Evolutionary conservation across 2,888 invertebrate species (phyloP).

Genomic region (Rapana venosa): DNA sequence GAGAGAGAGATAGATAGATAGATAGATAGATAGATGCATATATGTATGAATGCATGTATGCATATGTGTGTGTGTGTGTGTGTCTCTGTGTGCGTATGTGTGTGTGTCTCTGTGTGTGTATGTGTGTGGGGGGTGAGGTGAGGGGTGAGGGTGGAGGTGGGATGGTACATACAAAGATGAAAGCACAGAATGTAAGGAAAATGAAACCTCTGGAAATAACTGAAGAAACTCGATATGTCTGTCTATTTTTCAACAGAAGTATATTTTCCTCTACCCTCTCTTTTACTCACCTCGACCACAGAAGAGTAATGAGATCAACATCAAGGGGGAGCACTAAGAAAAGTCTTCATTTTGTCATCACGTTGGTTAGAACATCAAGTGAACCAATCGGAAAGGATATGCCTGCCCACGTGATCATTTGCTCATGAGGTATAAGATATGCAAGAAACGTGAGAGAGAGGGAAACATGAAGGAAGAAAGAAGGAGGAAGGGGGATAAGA

Average conservation of each 20-base stretch:
- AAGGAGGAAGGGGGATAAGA: background rate
- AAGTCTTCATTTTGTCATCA: background rate
- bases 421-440: background rate
- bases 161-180: background rate
- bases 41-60: background rate
- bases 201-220: background rate
- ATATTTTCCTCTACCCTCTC: background rate
- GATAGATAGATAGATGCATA: too few relatives aligned
- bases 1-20: too few relatives aligned
- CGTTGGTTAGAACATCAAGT: background rate
- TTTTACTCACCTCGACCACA: constrained; percentile 24
- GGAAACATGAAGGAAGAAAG: background rate
- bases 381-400: background rate
- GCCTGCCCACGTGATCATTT: background rate
- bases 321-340: background rate
- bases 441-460: background rate
- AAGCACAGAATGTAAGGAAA: background rate
- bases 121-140: background rate
- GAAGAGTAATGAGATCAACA: constrained; percentile 1
- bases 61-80: background rate
- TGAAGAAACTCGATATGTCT: background rate
- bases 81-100: background rate
- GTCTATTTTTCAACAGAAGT: background rate
- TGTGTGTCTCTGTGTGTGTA: background rate
- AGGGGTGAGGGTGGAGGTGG: background rate